Evolutionary conservation across 2,888 invertebrate species (phyloP).

Genomic region (Catocala fraxini): DNA sequence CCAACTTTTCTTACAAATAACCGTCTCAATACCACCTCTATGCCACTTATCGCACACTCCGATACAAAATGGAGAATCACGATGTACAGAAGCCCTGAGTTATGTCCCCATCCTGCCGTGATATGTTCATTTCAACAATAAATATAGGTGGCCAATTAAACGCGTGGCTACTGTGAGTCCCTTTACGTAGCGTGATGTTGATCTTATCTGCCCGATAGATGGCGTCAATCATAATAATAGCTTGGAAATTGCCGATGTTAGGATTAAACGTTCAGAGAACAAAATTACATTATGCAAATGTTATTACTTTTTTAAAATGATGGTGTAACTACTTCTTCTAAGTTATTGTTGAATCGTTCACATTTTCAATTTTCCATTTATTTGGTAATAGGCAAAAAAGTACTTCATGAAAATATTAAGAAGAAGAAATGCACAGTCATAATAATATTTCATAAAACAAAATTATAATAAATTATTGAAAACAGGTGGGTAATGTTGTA

Average conservation of each 20-base stretch:
- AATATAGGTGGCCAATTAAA: constrained; percentile 85
- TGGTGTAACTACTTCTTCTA: too few species aligned
- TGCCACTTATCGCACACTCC: constrained; percentile 80
- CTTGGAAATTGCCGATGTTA: background rate
- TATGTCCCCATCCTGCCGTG: constrained; percentile 78
- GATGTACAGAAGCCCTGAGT: constrained; percentile 83
- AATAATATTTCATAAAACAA: too few species aligned
- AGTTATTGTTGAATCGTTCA: too few species aligned
- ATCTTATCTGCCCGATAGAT: constrained; percentile 45
- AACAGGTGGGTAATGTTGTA: too few species aligned
- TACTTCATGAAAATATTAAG: too few species aligned
- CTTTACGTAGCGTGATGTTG: constrained; percentile 31
- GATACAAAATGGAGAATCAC: constrained; percentile 86
- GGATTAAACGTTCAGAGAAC: background rate
- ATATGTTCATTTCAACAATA: constrained; percentile 87
- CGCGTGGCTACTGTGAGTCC: constrained; percentile 57
- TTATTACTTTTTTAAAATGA: too few species aligned
- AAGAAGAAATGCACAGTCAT: too few species aligned
- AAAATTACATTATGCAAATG: background rate
- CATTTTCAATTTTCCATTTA: too few species aligned
- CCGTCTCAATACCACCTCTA: constrained; percentile 55
- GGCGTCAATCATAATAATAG: constrained; percentile 49
- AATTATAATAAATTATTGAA: too few species aligned
- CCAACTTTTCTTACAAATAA: constrained; percentile 9
- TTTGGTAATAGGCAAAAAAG: too few species aligned